phyloP scores from a whole-genome alignment of 2,113 vertebrate species.

The Bombycilla garrulus region DNA sequence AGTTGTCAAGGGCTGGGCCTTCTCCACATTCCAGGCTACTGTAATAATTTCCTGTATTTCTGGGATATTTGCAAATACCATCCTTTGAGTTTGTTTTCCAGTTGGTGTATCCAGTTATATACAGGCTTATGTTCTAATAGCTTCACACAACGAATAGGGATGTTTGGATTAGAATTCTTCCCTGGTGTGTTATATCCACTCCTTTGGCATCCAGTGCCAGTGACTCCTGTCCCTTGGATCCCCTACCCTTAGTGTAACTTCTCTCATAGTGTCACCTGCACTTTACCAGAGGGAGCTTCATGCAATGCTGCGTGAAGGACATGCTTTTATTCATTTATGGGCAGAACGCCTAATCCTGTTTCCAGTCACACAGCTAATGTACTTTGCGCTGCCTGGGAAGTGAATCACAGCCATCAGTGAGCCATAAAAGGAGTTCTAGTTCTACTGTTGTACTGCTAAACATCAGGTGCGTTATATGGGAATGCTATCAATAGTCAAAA shows the following conservation, averaged over 20 bases:
- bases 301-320: neutral
- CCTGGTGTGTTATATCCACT: neutral
- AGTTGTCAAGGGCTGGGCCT: neutral
- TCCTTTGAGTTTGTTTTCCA: neutral
- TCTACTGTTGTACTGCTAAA: neutral
- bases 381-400: neutral
- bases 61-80: neutral
- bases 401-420: neutral
- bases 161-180: neutral
- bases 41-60: neutral
- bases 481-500: neutral
- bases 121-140: neutral
- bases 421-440: neutral
- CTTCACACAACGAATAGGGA: neutral
- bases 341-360: slow-evolving; percentile 13
- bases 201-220: neutral
- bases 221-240: neutral
- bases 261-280: neutral
- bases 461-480: neutral
- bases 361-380: neutral
- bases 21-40: neutral
- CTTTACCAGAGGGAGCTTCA: neutral
- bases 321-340: neutral
- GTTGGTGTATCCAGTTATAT: neutral
- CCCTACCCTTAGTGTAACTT: neutral